Conservation (phyloP, 2,888 invertebrate genomes). For the Odontomyia ornata region DNA sequence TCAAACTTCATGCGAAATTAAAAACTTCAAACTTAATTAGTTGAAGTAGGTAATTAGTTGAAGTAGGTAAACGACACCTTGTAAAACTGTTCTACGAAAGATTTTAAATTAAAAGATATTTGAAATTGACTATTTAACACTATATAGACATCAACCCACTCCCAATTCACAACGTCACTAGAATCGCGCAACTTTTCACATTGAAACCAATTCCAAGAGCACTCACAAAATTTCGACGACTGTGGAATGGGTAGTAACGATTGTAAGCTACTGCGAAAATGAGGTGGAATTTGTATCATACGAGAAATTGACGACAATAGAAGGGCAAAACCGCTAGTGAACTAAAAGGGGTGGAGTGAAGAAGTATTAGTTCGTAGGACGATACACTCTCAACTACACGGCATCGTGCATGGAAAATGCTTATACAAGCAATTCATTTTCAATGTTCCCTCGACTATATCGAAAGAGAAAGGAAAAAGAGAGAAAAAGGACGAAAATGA, state of each 20-base stretch:
- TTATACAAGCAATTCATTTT: background rate
- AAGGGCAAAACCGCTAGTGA: background rate
- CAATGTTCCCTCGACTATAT: background rate
- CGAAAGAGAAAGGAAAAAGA: background rate
- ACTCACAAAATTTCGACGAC: background rate
- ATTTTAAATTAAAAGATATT: too few relatives aligned
- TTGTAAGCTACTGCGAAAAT: background rate
- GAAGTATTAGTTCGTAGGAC: constrained; percentile 17
- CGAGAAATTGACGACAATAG: constrained; percentile 25
- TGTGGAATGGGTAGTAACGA: background rate
- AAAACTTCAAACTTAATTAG: too few relatives aligned
- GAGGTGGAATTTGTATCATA: constrained; percentile 29
- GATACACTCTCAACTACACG: background rate
- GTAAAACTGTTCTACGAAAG: too few relatives aligned
- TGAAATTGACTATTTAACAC: too few relatives aligned
- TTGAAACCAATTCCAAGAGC: background rate
- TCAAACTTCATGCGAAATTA: too few relatives aligned
- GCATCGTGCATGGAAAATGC: background rate
- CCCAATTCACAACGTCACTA: background rate
- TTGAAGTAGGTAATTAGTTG: too few relatives aligned
- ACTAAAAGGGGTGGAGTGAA: constrained; percentile 26
- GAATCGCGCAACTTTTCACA: constrained; percentile 21
- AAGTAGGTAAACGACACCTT: too few relatives aligned
- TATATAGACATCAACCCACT: too few relatives aligned
- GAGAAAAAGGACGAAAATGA: background rate